Evolutionary conservation across 1,140 invertebrate species (phyloP), one percentile per base, ranked within the genome.

Genomic region (Diorhabda sublineata): DNA sequence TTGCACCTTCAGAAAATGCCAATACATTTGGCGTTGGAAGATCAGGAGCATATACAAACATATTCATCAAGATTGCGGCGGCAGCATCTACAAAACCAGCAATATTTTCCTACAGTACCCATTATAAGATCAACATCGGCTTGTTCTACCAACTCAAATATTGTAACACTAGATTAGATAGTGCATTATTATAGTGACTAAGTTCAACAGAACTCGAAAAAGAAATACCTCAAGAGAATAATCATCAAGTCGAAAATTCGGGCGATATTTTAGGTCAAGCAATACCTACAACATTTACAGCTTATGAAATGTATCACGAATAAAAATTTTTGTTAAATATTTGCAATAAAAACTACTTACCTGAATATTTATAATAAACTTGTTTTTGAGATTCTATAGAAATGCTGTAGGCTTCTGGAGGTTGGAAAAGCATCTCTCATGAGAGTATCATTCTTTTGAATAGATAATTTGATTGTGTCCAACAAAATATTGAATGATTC

Each of bases 311-410:
- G 26, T 26, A 26, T 26, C 26, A 26, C 26, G 1, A 26, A 26
- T 26, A 26, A 26, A 26, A 26, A 26, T 26, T 26, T 26, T 26
- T 26, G 26, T 26, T 56, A 56, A n/a, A 56, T 56, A 56, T 56
- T n/a, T 56, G 6, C 6, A 56, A 56, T 56, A 56, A 56, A 56
- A 56, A 56, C 6, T 56, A 56, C 52, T 56, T 56, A 56, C 52
- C 52, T 56, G 52, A 56, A 56, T n/a, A 56, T 56, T 56, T 56
- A 2, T 7, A 2, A 56, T 56, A 56, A 56, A 56, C 52, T 56
- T 56, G 52, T n/a, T 56, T 56, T 56, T 56, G 52, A 56, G 6
- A 56, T 56, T 56, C 52, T 56, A 56, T 56, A 56, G 52, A 56
- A 56, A 56, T 56, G 52, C n/a, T 56, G 52, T 56, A 56, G 52